Conservation (phyloP, 2,113 vertebrate species). For the Thermophis baileyi region DNA sequence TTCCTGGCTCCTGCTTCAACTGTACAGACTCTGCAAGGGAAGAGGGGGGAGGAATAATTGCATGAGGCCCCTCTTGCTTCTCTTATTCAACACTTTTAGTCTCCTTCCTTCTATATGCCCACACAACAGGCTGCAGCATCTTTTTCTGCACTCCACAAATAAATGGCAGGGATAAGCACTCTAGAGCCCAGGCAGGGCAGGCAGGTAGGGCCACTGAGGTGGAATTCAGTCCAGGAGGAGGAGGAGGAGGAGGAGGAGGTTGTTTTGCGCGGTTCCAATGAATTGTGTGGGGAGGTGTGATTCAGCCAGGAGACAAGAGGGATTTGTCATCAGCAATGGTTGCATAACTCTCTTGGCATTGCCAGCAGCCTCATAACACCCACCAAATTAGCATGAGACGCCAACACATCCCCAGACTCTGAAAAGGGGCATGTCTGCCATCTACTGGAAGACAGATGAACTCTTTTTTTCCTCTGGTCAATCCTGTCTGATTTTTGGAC, state of each 20-base stretch:
- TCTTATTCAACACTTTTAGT: not conserved
- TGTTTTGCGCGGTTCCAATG: not conserved
- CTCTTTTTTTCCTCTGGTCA: not conserved
- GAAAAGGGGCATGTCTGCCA: not conserved
- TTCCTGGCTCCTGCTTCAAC: not conserved
- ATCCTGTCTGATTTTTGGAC: not conserved
- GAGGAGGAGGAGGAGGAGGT: not conserved
- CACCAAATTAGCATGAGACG: not conserved
- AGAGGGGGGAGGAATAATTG: not conserved
- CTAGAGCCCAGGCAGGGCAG: not conserved
- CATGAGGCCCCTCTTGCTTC: not conserved
- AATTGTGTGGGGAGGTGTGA: constrained; percentile 2
- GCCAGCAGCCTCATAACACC: constrained; percentile 15
- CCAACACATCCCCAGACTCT: not conserved
- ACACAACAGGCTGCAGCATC: not conserved
- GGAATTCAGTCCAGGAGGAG: not conserved
- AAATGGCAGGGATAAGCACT: not conserved
- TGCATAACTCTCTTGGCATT: constrained; percentile 25
- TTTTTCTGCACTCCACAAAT: not conserved
- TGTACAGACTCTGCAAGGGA: not conserved
- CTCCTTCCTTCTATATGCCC: not conserved
- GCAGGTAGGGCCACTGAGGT: not conserved
- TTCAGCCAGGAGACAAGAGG: constrained; percentile 14
- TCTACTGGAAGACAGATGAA: not conserved
- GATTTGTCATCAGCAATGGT: constrained; percentile 11